Evolutionary conservation across 2,113 vertebrate species (phyloP).

Genomic region (Halichoeres trimaculatus): DNA sequence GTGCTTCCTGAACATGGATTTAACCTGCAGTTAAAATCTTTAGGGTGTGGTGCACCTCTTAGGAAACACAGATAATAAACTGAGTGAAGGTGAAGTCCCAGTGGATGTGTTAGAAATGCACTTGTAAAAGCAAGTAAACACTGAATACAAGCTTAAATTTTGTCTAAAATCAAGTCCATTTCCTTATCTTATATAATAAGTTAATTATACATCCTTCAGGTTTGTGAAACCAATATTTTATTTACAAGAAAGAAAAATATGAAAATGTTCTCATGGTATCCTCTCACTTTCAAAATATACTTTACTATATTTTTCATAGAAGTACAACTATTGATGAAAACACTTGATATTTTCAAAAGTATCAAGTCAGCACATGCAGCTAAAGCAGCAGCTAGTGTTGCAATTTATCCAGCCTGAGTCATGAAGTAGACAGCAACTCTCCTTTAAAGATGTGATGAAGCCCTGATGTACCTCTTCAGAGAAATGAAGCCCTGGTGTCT

Average conservation of each 20-base stretch:
- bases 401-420: neutral
- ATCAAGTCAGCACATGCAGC: neutral
- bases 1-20: constrained; percentile 59
- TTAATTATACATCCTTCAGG: no score
- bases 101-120: constrained; percentile 24
- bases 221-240: no score
- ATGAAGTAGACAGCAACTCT: neutral
- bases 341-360: neutral
- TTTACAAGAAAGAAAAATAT: no score
- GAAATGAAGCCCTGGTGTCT: neutral
- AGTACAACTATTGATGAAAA: neutral
- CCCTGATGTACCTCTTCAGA: neutral
- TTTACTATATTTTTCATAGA: no score
- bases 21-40: constrained; percentile 56
- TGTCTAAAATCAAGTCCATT: neutral
- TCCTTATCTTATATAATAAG: neutral
- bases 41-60: constrained; percentile 37
- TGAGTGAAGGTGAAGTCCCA: constrained; percentile 25
- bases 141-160: constrained; percentile 4
- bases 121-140: constrained; percentile 13
- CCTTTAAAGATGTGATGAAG: neutral
- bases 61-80: constrained; percentile 21
- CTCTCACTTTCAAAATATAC: no score
- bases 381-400: no score
- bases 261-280: no score